Percentiles rank a stretch among this genome's conserved stretches.
Conservation (phyloP, 2,113 vertebrate genomes). For the Lophius piscatorius region DNA sequence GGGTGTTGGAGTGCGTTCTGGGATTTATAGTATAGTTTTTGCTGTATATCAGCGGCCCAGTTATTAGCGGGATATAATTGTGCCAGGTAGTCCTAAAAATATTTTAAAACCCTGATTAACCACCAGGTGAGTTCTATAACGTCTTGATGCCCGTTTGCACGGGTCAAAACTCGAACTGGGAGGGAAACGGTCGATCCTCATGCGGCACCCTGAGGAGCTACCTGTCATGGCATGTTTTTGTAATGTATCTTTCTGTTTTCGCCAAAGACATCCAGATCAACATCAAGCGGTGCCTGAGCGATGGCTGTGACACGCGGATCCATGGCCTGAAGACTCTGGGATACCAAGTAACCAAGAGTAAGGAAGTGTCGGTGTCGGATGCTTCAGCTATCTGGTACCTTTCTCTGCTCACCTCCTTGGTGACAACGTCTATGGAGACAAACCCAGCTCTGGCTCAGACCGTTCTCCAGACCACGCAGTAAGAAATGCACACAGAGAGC, state of each 20-base stretch:
- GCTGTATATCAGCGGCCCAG: too few species aligned
- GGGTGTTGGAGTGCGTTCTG: too few species aligned
- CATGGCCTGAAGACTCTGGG: constrained; percentile 92
- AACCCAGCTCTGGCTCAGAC: constrained; percentile 92
- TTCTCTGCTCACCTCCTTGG: constrained; percentile 94
- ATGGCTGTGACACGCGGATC: constrained; percentile 96
- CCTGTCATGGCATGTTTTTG: not conserved
- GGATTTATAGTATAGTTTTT: too few species aligned
- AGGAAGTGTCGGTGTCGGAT: constrained; percentile 92
- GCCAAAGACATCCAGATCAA: constrained; percentile 94
- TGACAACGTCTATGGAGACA: constrained; percentile 96
- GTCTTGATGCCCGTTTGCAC: too few species aligned
- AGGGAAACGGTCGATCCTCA: too few species aligned
- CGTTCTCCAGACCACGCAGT: constrained; percentile 95
- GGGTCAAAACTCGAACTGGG: too few species aligned
- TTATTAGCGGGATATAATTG: too few species aligned
- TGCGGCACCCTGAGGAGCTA: constrained; percentile 4
- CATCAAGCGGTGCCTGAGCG: constrained; percentile 96
- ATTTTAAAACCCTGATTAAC: too few species aligned
- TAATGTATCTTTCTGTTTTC: constrained; percentile 13
- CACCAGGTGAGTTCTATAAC: too few species aligned
- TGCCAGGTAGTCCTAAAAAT: too few species aligned
- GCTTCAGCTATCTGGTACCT: constrained; percentile 99
- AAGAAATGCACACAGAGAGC: too few species aligned
- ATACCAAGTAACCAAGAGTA: constrained; percentile 91